Percentiles rank a stretch among this genome's conserved stretches.
These are phyloP conservation scores for Vanessa atalanta DNA, from an alignment of 1,140 invertebrate genomes.

Conservation along the genomic window DNA sequence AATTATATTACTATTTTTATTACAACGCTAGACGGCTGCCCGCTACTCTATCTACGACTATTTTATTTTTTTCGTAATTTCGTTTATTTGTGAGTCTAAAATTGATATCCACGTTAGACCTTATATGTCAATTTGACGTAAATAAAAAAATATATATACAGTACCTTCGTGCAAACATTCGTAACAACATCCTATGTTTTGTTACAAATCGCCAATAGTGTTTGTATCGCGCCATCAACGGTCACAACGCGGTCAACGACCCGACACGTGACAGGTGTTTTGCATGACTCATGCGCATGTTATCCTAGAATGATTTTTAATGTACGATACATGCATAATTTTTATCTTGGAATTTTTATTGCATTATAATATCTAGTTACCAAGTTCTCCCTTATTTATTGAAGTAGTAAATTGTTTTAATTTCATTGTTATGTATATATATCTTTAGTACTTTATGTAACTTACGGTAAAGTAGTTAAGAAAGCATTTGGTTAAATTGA, in stretches of 20 bases:
- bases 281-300: slow-evolving; percentile 35
- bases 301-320: slow-evolving; percentile 18
- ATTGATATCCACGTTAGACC: too few species aligned
- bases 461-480: neutral
- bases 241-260: slow-evolving; percentile 29
- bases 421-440: too few species aligned
- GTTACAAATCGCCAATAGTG: neutral
- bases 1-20: too few species aligned
- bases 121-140: too few species aligned
- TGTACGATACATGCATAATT: neutral
- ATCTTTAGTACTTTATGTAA: too few species aligned
- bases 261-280: slow-evolving; percentile 47
- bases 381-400: too few species aligned
- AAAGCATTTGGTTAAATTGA: slow-evolving; percentile 3
- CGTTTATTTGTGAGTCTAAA: too few species aligned
- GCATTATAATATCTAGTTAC: neutral
- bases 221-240: neutral
- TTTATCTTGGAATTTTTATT: neutral
- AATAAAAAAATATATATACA: too few species aligned
- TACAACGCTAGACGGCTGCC: too few species aligned
- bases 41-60: too few species aligned
- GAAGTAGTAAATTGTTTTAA: neutral
- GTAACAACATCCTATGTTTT: neutral
- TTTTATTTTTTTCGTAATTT: too few species aligned
- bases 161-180: too few species aligned